Conservation (phyloP, 2,888 invertebrate species). For the Creontiades dilutus region DNA sequence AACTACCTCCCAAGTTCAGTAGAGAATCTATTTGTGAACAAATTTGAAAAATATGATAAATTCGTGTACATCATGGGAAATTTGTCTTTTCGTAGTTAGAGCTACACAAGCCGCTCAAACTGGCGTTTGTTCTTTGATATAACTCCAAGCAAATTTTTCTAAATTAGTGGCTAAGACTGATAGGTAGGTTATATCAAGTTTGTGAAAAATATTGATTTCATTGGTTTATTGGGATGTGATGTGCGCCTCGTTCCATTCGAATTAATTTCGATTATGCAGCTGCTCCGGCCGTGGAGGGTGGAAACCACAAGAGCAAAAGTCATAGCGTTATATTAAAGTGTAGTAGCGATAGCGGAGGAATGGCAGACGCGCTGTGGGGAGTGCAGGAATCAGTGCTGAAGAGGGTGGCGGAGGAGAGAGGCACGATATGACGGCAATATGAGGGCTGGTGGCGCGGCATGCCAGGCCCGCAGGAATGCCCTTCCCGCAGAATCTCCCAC, state of each 20-base stretch:
- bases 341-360: constrained; percentile 29
- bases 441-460: constrained; percentile 51
- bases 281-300: background rate
- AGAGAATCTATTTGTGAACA: too few species aligned
- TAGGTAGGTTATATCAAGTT: too few species aligned
- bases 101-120: too few species aligned
- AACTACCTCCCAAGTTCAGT: too few species aligned
- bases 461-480: constrained; percentile 53
- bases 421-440: constrained; percentile 63
- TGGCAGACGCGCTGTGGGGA: constrained; percentile 26
- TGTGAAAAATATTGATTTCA: too few species aligned
- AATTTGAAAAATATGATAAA: too few species aligned
- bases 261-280: background rate
- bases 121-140: too few species aligned
- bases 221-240: background rate
- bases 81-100: too few species aligned
- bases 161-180: too few species aligned
- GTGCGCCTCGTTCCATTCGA: background rate
- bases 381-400: constrained; percentile 56
- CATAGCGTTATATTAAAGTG: constrained; percentile 38
- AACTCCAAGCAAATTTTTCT: too few species aligned
- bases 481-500: background rate
- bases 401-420: constrained; percentile 5
- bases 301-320: constrained; percentile 10
- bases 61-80: too few species aligned